Evolutionary conservation across 2,888 invertebrate species (phyloP).

Genomic region (Leptopilina drosophilae): DNA sequence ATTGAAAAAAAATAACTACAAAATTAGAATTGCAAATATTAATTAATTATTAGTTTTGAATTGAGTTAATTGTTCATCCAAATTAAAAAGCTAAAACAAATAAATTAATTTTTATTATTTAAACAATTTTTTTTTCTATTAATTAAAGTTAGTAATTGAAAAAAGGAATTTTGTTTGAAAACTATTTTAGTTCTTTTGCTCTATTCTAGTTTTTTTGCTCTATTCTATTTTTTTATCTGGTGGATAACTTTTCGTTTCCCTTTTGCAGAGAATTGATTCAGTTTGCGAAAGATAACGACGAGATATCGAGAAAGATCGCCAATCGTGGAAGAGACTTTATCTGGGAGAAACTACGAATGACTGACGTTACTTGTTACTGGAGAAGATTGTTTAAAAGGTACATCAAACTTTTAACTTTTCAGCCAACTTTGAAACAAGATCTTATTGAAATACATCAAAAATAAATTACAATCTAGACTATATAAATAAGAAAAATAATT

Average conservation of each 20-base stretch:
- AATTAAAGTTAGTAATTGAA: too few species aligned
- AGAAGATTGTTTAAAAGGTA: slow-evolving; percentile 86
- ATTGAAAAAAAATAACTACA: too few species aligned
- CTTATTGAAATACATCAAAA: slow-evolving; percentile 78
- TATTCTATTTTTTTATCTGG: too few species aligned
- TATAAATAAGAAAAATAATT: background rate
- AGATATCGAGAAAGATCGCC: slow-evolving; percentile 87
- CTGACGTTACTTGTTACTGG: slow-evolving; percentile 94
- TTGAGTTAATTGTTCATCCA: too few species aligned
- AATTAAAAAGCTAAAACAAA: too few species aligned
- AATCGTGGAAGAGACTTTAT: slow-evolving; percentile 89
- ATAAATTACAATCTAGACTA: background rate
- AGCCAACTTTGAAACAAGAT: slow-evolving; percentile 80
- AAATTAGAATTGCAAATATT: too few species aligned
- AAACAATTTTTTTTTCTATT: too few species aligned
- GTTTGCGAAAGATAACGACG: slow-evolving; percentile 88
- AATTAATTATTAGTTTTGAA: too few species aligned
- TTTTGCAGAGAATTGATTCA: slow-evolving; percentile 81
- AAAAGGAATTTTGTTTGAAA: too few species aligned
- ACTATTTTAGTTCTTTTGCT: too few species aligned
- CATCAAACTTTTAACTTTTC: slow-evolving; percentile 84
- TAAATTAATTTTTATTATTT: too few species aligned
- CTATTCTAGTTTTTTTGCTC: too few species aligned
- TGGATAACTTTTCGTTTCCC: slow-evolving; percentile 28
- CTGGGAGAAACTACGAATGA: slow-evolving; percentile 88